Conservation (phyloP, 1,140 invertebrate species). For the Euglossa dilemma region DNA sequence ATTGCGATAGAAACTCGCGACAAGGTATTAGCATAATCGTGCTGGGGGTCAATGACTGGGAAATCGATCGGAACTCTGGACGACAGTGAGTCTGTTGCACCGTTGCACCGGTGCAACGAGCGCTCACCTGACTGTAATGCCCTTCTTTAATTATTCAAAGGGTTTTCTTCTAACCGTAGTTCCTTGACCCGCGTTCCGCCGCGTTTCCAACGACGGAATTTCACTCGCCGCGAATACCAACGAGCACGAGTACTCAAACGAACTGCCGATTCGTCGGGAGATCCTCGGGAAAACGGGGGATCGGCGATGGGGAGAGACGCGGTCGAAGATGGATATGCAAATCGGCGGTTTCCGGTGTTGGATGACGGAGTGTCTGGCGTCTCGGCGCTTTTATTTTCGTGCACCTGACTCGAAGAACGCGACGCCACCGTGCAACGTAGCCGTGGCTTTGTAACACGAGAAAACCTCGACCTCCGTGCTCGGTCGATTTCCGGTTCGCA, state of each 20-base stretch:
- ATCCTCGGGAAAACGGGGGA: no score
- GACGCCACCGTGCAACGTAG: not conserved
- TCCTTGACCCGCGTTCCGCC: not conserved
- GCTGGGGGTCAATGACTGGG: conserved; percentile 44
- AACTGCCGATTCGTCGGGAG: no score
- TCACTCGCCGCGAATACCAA: no score
- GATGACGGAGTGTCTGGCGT: not conserved
- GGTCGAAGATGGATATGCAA: no score
- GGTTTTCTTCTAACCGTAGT: not conserved
- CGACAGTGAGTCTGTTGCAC: conserved; percentile 46
- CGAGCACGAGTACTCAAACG: no score
- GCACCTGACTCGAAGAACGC: not conserved
- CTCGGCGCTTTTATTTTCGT: not conserved
- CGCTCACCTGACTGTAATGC: conserved; percentile 46
- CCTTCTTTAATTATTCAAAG: conserved; percentile 52
- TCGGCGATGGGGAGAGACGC: no score
- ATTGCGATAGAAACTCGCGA: not conserved
- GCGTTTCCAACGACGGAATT: not conserved
- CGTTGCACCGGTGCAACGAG: conserved; percentile 35
- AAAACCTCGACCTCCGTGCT: conserved; percentile 52
- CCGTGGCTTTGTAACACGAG: conserved; percentile 50
- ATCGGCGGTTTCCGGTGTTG: no score
- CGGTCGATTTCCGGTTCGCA: conserved; percentile 46
- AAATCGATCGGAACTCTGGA: conserved; percentile 46
- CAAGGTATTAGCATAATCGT: conserved; percentile 44